Evolutionary conservation across 2,888 invertebrate genomes (phyloP), one percentile per base, ranked within the genome.

Genomic region (Phlogophora meticulosa): DNA sequence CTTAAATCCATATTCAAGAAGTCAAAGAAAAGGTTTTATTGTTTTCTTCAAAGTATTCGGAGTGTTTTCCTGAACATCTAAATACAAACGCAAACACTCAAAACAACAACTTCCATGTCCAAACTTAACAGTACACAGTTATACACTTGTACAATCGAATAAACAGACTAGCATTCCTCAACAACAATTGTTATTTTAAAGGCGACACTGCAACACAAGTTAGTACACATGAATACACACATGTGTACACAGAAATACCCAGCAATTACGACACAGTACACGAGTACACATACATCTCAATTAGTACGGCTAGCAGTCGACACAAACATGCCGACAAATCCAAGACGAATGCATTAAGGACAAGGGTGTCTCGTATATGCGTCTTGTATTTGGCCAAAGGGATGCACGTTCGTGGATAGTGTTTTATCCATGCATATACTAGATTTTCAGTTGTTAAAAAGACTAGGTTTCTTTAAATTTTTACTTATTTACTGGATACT

Each of bases 331-430:
- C 10, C 17, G 45, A 53, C 53, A 40, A 64, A 67, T 67, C 43
- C 32, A 63, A 76, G 72, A 72, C 58, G 57, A 56, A 78, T 76
- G 63, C 74, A 70, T 73, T 75, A 71, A 55, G 17, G 43, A 76
- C 71, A 60, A 58, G 49, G 58, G 65, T 20, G 22, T 53, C 24
- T 57, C 17, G 60, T 45, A 60, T 70, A 61, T 70, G 64, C 48
- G 10, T 59, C 55, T 43, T 74, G 42, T 51, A 45, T 62, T n/a
- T 62, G 36, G 13, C 53, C 58, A 75, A 60, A 43, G 38, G 9
- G 22, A 40, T 38, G 17, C 22, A 20, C n/a, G 52, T 48, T 22
- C 10, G 42, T 48, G 2, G 13, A 10, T 11, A 36, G 7, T 13
- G 40, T 32, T 67, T 9, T 49, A 34, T 42, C 1, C 28, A 3